phyloP scores from a whole-genome alignment of 2,113 vertebrate species.

The Amphilophus citrinellus region DNA sequence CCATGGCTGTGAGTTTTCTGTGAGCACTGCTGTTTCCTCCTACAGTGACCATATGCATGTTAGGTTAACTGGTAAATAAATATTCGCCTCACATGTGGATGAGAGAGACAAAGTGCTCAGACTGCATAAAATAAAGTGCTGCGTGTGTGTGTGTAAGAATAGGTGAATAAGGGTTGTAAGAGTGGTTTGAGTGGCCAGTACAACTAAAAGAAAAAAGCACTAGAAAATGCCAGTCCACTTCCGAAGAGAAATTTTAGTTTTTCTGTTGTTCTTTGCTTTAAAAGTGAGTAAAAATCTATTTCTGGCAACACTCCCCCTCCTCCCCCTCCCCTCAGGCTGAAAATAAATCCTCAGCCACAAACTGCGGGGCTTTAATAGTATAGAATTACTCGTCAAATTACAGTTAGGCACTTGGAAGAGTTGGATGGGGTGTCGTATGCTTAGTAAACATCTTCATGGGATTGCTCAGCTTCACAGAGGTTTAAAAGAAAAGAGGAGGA shows the following conservation, averaged over 20 bases:
- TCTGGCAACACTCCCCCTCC: background rate
- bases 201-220: background rate
- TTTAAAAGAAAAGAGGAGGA: conserved; percentile 1
- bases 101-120: too few relatives aligned
- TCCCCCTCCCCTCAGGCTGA: background rate
- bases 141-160: background rate
- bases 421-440: background rate
- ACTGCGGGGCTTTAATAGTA: conserved; percentile 22
- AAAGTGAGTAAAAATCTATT: conserved; percentile 11
- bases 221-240: fast-evolving
- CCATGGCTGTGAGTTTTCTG: background rate
- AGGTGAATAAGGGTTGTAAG: background rate
- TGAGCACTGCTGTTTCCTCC: background rate
- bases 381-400: conserved; percentile 38
- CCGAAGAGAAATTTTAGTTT: background rate
- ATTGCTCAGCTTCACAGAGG: conserved; percentile 6
- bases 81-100: background rate
- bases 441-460: conserved; percentile 44
- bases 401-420: conserved; percentile 6
- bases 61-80: background rate
- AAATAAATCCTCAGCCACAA: conserved; percentile 8
- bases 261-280: background rate
- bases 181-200: background rate
- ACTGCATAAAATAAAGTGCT: too few relatives aligned
- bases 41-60: background rate